Evolutionary conservation across 1,140 invertebrate species (phyloP).

Genomic region (Bombus pyrosoma): DNA sequence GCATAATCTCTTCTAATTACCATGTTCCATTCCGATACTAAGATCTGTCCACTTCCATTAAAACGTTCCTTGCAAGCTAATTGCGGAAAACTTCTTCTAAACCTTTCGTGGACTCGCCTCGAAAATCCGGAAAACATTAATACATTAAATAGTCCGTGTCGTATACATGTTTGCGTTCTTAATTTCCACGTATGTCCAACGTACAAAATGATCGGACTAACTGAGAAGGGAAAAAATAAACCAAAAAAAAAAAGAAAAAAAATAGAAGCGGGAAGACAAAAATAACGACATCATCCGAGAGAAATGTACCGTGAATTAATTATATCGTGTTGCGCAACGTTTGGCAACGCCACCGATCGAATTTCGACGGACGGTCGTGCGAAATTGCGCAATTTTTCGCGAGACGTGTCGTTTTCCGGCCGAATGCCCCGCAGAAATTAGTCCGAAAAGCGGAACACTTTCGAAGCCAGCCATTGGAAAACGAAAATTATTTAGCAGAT

Average conservation of each 20-base stretch:
- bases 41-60: not conserved
- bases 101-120: not conserved
- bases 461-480: conserved; percentile 27
- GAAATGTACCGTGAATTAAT: conserved; percentile 11
- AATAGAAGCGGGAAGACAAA: not conserved
- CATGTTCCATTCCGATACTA: not conserved
- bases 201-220: not conserved
- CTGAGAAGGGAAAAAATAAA: too few relatives aligned
- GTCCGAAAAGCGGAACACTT: conserved; percentile 48
- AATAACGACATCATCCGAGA: not conserved
- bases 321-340: conserved; percentile 5
- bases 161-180: not conserved
- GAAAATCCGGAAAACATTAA: conserved; percentile 2
- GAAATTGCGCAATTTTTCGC: conserved; percentile 52
- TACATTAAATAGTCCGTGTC: not conserved
- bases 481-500: not conserved
- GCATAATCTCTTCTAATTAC: not conserved
- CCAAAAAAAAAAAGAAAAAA: not conserved
- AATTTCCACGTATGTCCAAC: not conserved
- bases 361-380: conserved; percentile 26
- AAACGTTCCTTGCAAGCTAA: not conserved
- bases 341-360: not conserved
- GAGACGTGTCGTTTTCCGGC: conserved; percentile 41
- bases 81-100: too few relatives aligned
- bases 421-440: conserved; percentile 38